Base-by-base conservation (phyloP, 2,113 vertebrate genomes). In the Hoplias malabaricus region DNA sequence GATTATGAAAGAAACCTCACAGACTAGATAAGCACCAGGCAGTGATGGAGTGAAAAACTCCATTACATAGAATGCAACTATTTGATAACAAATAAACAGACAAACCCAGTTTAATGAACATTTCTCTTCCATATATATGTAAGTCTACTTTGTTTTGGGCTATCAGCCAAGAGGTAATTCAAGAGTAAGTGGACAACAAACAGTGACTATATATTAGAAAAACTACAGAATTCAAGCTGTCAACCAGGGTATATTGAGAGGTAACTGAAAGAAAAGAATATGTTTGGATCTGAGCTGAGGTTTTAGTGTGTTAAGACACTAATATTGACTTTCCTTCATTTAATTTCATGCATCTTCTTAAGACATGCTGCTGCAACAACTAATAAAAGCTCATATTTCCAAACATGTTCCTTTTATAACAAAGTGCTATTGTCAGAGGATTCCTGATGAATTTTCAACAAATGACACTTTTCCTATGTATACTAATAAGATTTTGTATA, bases 391-490 rank as follows among this genome's bases (percentile, higher is more conserved):
- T 81, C 86, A 82, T 83, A 82, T 86, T 79, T 84, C 80, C 77
- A 77, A 85, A 85, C 78, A 82, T 84, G 61, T 57, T 65, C 75
- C 48, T 78, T 84, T 82, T 73, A 73, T 54, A 73, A 70, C 87
- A 92, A 93, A 90, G 92, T 92, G 92, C 92, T 88, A 85, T 91
- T 87, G 86, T 85, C 73, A 78, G 79, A 89, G 85, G 83, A 88
- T 86, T 77, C 83, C 76, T 83, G 81, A 56, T 80, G 80, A 67
- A 85, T 57, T 81, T 81, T 33, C 19, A 73, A 77, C 77, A 72
- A 73, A n/a, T 82, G 65, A 61, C 73, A 46, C 56, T 72, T 80
- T 80, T 66, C 68, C 27, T 6, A 75, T n/a, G n/a, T n/a, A n/a
- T 77, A 86, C 79, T 82, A 68, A 38, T 36, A 19, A 36, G 19